Evolutionary conservation across 2,113 vertebrate genomes (phyloP).

Genomic region (Hepsetus odoe): DNA sequence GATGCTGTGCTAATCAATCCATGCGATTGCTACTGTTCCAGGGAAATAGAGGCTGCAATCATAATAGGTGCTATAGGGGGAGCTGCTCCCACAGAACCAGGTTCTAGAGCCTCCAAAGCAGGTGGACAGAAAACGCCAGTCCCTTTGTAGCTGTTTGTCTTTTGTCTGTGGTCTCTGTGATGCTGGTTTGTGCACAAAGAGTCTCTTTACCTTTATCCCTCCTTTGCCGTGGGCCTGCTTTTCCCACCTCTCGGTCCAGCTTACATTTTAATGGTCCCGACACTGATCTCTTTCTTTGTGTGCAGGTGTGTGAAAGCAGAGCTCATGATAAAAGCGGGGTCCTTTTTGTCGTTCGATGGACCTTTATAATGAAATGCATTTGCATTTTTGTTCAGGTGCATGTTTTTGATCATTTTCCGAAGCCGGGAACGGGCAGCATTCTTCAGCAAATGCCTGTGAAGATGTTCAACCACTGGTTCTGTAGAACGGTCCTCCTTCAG

Average conservation of each 20-base stretch:
- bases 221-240: neutral
- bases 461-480: no score
- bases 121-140: no score
- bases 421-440: neutral
- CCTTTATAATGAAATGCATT: neutral
- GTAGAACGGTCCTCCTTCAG: neutral
- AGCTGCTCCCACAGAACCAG: no score
- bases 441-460: neutral
- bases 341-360: neutral
- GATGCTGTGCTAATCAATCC: no score
- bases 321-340: neutral
- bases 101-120: no score
- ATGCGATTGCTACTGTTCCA: no score
- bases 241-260: neutral
- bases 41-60: no score
- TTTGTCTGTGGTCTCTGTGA: neutral
- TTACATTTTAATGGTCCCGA: neutral
- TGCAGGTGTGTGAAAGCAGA: neutral
- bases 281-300: neutral
- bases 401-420: conserved; percentile 20
- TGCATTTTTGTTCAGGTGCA: conserved; percentile 5
- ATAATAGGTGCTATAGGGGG: no score
- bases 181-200: conserved; percentile 3
- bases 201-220: neutral
- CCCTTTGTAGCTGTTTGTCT: no score